Evolutionary conservation across 2,888 invertebrate species (phyloP).

Genomic region (Macroteleia sp.): DNA sequence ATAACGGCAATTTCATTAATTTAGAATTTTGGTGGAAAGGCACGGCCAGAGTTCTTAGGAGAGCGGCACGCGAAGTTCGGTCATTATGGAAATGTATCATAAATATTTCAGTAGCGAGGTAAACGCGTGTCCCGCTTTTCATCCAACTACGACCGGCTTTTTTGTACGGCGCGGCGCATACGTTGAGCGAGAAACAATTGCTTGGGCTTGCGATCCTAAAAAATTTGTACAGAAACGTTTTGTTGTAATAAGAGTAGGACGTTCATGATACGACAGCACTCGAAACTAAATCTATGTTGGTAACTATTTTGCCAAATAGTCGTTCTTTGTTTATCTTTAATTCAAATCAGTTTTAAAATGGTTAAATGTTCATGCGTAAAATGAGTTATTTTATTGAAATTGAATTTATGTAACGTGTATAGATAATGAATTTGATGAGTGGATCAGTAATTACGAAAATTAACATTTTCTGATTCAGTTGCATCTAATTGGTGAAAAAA

Average conservation of each 20-base stretch:
- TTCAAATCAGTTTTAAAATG: too few species aligned
- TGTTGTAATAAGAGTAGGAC: conserved; percentile 5
- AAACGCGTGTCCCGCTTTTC: conserved; percentile 57
- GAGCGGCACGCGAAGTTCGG: conserved; percentile 67
- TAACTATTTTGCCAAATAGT: too few species aligned
- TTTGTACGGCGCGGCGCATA: conserved; percentile 13
- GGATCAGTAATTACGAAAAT: too few species aligned
- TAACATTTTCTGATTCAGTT: too few species aligned
- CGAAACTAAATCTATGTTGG: too few species aligned
- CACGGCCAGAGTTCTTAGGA: conserved; percentile 49
- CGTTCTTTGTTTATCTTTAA: too few species aligned
- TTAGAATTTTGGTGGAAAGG: conserved; percentile 42
- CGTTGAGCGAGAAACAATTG: conserved; percentile 39
- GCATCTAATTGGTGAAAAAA: too few species aligned
- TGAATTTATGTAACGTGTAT: too few species aligned
- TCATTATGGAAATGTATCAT: conserved; percentile 72
- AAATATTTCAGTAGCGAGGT: conserved; percentile 69
- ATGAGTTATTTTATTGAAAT: too few species aligned
- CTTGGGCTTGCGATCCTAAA: conserved; percentile 9
- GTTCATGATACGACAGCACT: too few species aligned
- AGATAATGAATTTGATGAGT: too few species aligned
- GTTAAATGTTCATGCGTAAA: too few species aligned
- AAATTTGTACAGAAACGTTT: conserved; percentile 11
- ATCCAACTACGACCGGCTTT: conserved; percentile 38
- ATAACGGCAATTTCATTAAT: conserved; percentile 59